phyloP scores from a whole-genome alignment of 1,140 invertebrate genomes.

The Capitella teleta region DNA sequence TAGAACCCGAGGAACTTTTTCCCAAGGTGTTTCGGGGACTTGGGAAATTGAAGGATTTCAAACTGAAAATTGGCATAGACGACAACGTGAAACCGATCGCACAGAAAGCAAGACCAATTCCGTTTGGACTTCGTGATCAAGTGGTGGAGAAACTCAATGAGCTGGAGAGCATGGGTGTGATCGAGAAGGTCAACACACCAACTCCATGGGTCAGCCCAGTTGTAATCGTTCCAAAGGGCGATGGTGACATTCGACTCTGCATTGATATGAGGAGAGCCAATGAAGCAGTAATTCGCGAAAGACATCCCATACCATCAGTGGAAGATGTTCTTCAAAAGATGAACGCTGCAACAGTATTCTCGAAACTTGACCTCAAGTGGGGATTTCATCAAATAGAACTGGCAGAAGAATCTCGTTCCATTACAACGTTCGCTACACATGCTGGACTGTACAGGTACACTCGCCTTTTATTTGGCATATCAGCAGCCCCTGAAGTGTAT shows the following conservation, averaged over 20 bases:
- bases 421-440: constrained; percentile 3
- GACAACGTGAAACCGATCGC: neutral
- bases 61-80: constrained; percentile 4
- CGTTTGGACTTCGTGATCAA: constrained; percentile 8
- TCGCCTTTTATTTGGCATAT: constrained; percentile 1
- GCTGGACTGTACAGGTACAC: neutral
- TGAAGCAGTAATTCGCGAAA: constrained; percentile 11
- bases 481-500: constrained; percentile 1
- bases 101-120: neutral
- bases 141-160: neutral
- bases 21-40: neutral
- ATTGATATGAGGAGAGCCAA: constrained; percentile 16
- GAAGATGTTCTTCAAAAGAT: constrained; percentile 14
- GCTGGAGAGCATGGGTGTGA: constrained; percentile 1
- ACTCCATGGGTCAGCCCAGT: constrained; percentile 16
- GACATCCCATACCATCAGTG: constrained; percentile 13
- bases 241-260: constrained; percentile 12
- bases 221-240: constrained; percentile 15
- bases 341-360: constrained; percentile 12
- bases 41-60: constrained; percentile 2
- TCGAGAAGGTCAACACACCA: constrained; percentile 11
- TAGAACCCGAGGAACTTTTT: neutral
- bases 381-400: constrained; percentile 16
- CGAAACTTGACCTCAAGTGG: constrained; percentile 12
- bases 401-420: neutral